Evolutionary conservation across 2,113 vertebrate species (phyloP).

Genomic region (Oenanthe melanoleuca): DNA sequence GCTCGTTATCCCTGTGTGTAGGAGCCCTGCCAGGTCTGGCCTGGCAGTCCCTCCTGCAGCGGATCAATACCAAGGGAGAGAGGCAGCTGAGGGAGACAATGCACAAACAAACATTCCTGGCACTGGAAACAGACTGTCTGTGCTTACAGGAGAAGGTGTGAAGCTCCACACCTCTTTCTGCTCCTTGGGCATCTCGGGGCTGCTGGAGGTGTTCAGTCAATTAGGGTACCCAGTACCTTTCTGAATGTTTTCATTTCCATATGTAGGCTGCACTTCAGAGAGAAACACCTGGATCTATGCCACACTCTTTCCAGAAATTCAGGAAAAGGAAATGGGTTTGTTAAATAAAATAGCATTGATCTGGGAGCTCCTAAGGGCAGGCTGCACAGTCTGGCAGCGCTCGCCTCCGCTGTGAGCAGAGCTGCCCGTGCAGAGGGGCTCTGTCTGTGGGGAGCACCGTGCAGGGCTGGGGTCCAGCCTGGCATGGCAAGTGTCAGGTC

Average conservation of each 20-base stretch:
- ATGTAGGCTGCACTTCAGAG: neutral
- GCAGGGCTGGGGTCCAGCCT: neutral
- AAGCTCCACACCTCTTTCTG: neutral
- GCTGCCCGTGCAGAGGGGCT: rapidly evolving
- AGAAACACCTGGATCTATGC: neutral
- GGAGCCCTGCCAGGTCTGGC: neutral
- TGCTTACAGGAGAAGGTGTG: neutral
- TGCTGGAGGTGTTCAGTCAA: neutral
- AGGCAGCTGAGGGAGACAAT: neutral
- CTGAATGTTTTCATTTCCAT: constrained; percentile 15
- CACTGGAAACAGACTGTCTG: neutral
- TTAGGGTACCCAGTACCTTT: neutral
- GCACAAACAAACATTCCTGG: neutral
- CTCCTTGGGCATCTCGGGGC: neutral
- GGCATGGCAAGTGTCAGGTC: neutral
- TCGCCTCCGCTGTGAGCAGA: rapidly evolving
- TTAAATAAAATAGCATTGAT: neutral
- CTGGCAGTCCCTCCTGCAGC: neutral
- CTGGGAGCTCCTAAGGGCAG: neutral
- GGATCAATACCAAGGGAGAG: rapidly evolving
- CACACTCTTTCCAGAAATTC: constrained; percentile 36
- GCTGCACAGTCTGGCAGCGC: rapidly evolving
- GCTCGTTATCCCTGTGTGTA: neutral
- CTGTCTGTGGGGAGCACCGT: neutral
- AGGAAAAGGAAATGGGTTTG: constrained; percentile 55